Percentiles rank a stretch among this genome's conserved stretches.
phyloP scores from a whole-genome alignment of 2,797 vertebrate genomes.

The Danio choprae region DNA sequence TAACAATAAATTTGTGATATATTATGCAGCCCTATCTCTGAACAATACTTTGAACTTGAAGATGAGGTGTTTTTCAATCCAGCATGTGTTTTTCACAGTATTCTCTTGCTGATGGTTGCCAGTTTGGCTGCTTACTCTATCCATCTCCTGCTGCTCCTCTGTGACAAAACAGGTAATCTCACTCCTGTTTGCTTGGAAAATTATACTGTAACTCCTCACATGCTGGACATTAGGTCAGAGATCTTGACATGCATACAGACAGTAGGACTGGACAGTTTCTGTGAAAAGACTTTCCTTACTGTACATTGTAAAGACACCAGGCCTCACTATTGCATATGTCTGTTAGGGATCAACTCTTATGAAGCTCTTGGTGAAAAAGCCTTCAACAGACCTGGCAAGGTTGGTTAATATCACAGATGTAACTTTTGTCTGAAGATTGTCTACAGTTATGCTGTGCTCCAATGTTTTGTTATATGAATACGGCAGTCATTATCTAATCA shows the following conservation, averaged over 20 bases:
- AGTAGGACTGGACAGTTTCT: background rate
- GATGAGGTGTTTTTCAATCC: slow-evolving; percentile 1
- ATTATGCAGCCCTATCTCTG: too few species aligned
- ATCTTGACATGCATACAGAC: background rate
- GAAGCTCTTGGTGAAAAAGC: slow-evolving; percentile 90
- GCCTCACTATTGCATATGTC: slow-evolving; percentile 35
- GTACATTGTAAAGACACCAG: background rate
- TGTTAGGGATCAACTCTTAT: slow-evolving; percentile 88
- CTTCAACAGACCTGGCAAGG: slow-evolving; percentile 88
- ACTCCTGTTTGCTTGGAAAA: background rate
- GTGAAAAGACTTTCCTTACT: background rate
- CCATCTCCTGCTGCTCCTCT: slow-evolving; percentile 91
- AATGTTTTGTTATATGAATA: background rate
- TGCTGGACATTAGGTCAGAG: background rate
- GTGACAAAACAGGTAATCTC: slow-evolving; percentile 90
- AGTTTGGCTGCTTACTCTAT: slow-evolving; percentile 88
- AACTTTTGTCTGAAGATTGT: background rate
- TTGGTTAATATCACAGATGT: slow-evolving; percentile 65
- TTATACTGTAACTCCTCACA: background rate
- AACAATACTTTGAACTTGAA: background rate
- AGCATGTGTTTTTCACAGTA: slow-evolving; percentile 70
- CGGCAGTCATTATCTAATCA: background rate
- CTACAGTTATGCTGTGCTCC: background rate
- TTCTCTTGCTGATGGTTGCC: slow-evolving; percentile 88
- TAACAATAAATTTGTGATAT: too few species aligned